Conservation (phyloP, 2,113 vertebrate species). For the Antechinus stuartii region DNA sequence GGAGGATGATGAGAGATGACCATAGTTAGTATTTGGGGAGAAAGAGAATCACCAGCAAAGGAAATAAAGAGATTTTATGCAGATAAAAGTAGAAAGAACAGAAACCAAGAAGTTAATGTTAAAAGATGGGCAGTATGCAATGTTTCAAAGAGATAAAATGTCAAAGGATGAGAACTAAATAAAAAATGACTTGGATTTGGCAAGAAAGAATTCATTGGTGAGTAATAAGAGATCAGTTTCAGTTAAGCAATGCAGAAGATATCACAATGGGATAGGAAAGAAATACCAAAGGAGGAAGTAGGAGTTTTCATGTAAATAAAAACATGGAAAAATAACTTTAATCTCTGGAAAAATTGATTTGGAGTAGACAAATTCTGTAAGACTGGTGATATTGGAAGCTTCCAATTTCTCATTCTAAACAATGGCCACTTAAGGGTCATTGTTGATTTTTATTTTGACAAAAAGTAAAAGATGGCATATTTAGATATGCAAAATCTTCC, state of each 20-base stretch:
- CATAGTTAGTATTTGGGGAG: not conserved
- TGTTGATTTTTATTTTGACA: constrained; percentile 34
- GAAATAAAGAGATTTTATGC: not conserved
- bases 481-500: not conserved
- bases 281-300: constrained; percentile 1
- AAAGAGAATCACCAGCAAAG: constrained; percentile 14
- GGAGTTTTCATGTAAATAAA: not conserved
- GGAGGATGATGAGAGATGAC: not conserved
- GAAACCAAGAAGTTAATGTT: not conserved
- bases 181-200: not conserved
- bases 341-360: constrained; percentile 46
- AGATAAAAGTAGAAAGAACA: not conserved
- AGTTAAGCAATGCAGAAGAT: not conserved
- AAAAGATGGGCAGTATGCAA: not conserved
- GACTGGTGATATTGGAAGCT: constrained; percentile 49
- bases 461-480: constrained; percentile 46
- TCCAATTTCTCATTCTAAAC: constrained; percentile 47
- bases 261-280: not conserved
- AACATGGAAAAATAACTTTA: not conserved
- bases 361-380: constrained; percentile 38
- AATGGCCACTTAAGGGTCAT: constrained; percentile 45
- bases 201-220: not conserved
- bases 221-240: not conserved
- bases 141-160: not conserved
- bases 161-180: constrained; percentile 4